Base-by-base conservation (phyloP, 2,888 invertebrate genomes). In the Spicauda simplicius region DNA sequence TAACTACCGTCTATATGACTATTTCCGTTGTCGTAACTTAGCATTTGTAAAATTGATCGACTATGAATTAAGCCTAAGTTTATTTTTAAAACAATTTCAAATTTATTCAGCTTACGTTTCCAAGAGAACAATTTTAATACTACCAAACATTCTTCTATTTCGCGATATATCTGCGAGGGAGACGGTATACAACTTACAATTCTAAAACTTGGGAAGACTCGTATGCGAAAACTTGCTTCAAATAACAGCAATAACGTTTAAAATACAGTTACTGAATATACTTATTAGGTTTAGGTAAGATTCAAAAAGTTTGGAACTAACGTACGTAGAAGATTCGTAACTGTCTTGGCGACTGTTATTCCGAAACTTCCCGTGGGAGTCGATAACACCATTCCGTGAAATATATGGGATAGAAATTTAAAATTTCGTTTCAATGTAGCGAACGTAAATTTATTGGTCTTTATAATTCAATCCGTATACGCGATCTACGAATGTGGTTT, bases 381-480 rank as follows among this genome's bases (percentile, higher is more conserved):
- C 91, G 89, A 91, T 90, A 90, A 84, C 90, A 90, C 87, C 85
- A 86, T 90, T 87, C 76, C 82, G 74, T 69, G 69, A 78, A 80
- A 87, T 84, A 81, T 85, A 87, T 84, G 82, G 82, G 80, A 78
- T 72, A 71, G 77, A 74, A 73, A 76, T 77, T 76, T 76, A 74
- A 76, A 77, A 76, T 74, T 75, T 72, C 71, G 75, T 74, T 76
- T 75, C 74, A 73, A 70, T 72, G 71, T 72, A 70, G 74, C 70
- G 63, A 69, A 72, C 70, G 66, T 69, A 67, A 74, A 77, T 77
- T 77, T 77, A 76, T 77, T 69, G 74, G 70, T 68, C 65, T 64
- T 65, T 64, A 70, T 72, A 69, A 68, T 73, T 73, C 71, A 63
- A 63, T 20, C 14, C 45, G 41, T 63, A 25, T 62, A 54, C 54